Evolutionary conservation across 1,140 invertebrate genomes (phyloP).

Genomic region (Caligus rogercresseyi): DNA sequence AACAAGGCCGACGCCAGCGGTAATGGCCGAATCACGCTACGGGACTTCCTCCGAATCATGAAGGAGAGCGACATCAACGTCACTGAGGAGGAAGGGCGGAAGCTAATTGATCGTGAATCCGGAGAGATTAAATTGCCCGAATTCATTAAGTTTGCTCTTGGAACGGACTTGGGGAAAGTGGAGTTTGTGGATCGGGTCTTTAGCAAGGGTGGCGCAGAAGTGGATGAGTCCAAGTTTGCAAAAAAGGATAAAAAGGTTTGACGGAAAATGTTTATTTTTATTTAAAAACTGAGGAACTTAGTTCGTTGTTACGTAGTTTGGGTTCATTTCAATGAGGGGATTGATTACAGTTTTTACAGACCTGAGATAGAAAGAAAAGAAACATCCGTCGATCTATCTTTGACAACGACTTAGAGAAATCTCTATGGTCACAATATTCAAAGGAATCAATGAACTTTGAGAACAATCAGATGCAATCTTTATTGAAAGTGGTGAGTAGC

Average conservation of each 20-base stretch:
- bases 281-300: not conserved
- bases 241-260: not conserved
- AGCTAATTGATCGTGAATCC: not conserved
- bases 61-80: not conserved
- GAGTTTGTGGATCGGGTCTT: not conserved
- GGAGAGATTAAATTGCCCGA: not conserved
- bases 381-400: no score
- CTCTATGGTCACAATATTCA: no score
- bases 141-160: not conserved
- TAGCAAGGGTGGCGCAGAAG: not conserved
- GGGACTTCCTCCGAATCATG: not conserved
- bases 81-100: not conserved
- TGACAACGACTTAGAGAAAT: no score
- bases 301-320: not conserved
- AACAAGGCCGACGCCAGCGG: not conserved
- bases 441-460: no score
- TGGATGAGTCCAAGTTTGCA: not conserved
- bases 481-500: no score
- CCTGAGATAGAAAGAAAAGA: no score
- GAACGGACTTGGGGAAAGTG: not conserved
- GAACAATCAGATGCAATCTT: no score
- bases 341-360: no score
- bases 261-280: not conserved
- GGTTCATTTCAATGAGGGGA: no score
- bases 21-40: not conserved